Conservation (phyloP, 2,888 invertebrate genomes). For the Tryphoninae sp. region DNA sequence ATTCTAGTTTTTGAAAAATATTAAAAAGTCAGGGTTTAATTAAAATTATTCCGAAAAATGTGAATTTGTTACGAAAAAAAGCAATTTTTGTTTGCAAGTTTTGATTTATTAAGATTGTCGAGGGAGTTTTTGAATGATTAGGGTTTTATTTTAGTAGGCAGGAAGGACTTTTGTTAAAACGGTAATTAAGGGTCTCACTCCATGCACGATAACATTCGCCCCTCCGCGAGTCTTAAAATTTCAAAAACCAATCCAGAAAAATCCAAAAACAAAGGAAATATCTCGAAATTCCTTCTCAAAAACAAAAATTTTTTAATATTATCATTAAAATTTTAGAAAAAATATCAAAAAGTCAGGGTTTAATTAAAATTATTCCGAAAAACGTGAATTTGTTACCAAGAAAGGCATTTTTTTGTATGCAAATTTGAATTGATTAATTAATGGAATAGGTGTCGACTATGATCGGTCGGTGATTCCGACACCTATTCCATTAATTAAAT, state of each 20-base stretch:
- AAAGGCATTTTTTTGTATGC: no score
- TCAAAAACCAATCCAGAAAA: constrained; percentile 57
- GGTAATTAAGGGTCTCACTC: constrained; percentile 78
- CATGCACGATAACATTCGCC: constrained; percentile 76
- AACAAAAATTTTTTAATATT: background rate
- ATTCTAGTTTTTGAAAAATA: no score
- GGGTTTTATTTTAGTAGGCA: constrained; percentile 80
- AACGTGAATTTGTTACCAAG: no score
- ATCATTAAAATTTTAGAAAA: background rate
- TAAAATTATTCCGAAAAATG: no score
- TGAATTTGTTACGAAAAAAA: no score
- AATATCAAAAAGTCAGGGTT: no score
- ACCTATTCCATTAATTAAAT: no score
- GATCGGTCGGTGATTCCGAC: no score
- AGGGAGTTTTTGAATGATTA: constrained; percentile 72
- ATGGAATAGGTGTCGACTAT: no score
- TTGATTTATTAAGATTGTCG: constrained; percentile 34
- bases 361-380: no score
- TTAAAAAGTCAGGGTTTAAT: no score
- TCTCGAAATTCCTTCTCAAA: background rate
- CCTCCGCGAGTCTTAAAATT: constrained; percentile 54
- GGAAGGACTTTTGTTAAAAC: constrained; percentile 80
- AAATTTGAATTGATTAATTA: constrained; percentile 65
- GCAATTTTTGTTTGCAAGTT: no score
- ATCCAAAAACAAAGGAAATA: constrained; percentile 24